phyloP scores from a whole-genome alignment of 2,113 vertebrate genomes.

The Erpornis zantholeuca region DNA sequence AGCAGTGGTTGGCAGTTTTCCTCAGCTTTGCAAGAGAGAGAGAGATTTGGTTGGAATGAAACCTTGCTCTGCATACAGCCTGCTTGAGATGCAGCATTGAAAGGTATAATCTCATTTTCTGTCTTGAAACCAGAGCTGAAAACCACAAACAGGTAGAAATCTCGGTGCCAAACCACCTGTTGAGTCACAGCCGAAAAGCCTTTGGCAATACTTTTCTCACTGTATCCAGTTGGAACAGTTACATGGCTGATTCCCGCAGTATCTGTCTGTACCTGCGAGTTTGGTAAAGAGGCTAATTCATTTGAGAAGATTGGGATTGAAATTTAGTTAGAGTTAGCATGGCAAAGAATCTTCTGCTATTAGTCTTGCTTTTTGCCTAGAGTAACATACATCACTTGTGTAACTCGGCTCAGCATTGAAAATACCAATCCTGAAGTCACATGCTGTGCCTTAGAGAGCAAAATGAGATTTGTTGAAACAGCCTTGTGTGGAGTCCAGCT shows the following conservation, averaged over 20 bases:
- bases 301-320: background rate
- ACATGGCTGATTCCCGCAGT: background rate
- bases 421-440: background rate
- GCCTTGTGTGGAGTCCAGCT: background rate
- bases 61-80: conserved; percentile 53
- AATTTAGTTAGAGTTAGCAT: background rate
- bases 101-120: conserved; percentile 70
- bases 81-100: conserved; percentile 68
- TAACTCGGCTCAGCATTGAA: background rate
- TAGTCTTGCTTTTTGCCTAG: background rate
- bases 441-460: background rate
- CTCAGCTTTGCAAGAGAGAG: conserved; percentile 34
- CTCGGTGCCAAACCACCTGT: conserved; percentile 64
- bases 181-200: conserved; percentile 44
- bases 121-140: conserved; percentile 64
- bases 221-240: background rate
- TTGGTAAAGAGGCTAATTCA: background rate
- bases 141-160: conserved; percentile 47
- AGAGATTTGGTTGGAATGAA: conserved; percentile 70
- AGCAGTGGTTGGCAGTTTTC: conserved; percentile 70
- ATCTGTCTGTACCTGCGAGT: background rate
- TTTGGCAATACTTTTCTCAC: conserved; percentile 15
- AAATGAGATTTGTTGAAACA: background rate
- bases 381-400: background rate
- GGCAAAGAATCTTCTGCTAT: background rate